phyloP scores from a whole-genome alignment of 2,888 invertebrate genomes.

The Lysandra bellargus region DNA sequence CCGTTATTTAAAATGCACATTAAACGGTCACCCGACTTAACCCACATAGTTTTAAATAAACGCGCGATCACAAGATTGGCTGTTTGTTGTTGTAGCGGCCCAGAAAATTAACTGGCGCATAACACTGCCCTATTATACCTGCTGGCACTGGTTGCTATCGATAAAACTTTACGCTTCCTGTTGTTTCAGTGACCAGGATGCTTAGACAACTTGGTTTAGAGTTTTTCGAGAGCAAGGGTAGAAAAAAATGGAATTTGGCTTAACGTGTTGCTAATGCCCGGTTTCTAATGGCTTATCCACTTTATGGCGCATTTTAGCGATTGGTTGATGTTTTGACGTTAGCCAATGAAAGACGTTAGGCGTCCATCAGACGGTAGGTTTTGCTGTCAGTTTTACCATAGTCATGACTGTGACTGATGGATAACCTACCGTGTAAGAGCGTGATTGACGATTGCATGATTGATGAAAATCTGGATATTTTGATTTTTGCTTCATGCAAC shows the following conservation, averaged over 20 bases:
- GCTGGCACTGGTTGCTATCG: slow-evolving; percentile 42
- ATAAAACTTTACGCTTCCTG: slow-evolving; percentile 68
- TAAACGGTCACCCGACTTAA: slow-evolving; percentile 30
- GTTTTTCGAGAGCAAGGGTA: not conserved
- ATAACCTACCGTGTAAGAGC: too few species aligned
- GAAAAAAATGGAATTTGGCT: too few species aligned
- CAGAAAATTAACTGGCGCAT: slow-evolving; percentile 30
- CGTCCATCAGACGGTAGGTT: too few species aligned
- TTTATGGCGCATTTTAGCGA: not conserved
- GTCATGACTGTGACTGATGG: too few species aligned
- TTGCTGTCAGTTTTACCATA: too few species aligned
- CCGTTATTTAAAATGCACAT: slow-evolving; percentile 15
- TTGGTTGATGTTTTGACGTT: not conserved
- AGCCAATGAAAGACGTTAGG: not conserved
- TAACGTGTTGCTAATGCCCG: not conserved
- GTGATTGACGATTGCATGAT: too few species aligned
- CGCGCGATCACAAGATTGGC: not conserved
- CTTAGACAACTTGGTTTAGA: not conserved
- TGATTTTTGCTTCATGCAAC: too few species aligned
- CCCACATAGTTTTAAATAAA: slow-evolving; percentile 33
- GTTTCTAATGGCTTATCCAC: not conserved
- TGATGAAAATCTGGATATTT: too few species aligned
- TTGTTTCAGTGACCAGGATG: slow-evolving; percentile 49
- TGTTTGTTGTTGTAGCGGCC: slow-evolving; percentile 19
- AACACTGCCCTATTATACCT: slow-evolving; percentile 29